Percentiles rank a stretch among this genome's conserved stretches.
These are phyloP conservation scores for Albula goreensis DNA, from an alignment of 2,113 vertebrate genomes.

Conservation along the genomic window DNA sequence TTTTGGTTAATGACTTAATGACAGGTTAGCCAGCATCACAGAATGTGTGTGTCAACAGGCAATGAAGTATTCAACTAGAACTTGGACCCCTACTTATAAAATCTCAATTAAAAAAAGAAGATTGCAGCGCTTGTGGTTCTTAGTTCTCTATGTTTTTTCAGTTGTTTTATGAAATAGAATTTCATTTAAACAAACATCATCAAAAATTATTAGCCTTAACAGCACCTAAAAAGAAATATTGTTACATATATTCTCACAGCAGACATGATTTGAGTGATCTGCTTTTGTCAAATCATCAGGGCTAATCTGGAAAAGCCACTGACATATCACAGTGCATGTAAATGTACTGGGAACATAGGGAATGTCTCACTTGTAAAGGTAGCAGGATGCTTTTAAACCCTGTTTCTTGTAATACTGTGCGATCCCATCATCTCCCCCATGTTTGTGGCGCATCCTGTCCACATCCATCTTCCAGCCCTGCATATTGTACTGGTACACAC, in stretches of 20 bases:
- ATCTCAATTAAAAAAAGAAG: too few relatives aligned
- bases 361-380: slow-evolving; percentile 81
- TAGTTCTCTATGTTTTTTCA: too few relatives aligned
- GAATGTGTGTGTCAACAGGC: too few relatives aligned
- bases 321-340: background rate
- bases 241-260: background rate
- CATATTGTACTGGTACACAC: slow-evolving; percentile 76
- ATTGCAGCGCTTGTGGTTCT: too few relatives aligned
- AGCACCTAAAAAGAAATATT: background rate
- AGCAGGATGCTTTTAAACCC: slow-evolving; percentile 64
- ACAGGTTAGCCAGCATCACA: too few relatives aligned
- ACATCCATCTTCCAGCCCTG: slow-evolving; percentile 79
- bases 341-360: background rate
- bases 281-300: background rate
- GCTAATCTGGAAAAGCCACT: background rate
- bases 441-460: slow-evolving; percentile 60
- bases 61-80: too few relatives aligned
- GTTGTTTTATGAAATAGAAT: too few relatives aligned
- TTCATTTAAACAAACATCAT: too few relatives aligned
- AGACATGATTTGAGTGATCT: background rate
- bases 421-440: slow-evolving; percentile 57
- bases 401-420: slow-evolving; percentile 60
- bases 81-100: too few relatives aligned
- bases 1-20: too few relatives aligned
- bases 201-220: too few relatives aligned